A percentile compares a stretch with the other conserved stretches of the same genome.
Evolutionary conservation across 2,113 vertebrate genomes (phyloP).

Genomic region (Tupaia chinensis): DNA sequence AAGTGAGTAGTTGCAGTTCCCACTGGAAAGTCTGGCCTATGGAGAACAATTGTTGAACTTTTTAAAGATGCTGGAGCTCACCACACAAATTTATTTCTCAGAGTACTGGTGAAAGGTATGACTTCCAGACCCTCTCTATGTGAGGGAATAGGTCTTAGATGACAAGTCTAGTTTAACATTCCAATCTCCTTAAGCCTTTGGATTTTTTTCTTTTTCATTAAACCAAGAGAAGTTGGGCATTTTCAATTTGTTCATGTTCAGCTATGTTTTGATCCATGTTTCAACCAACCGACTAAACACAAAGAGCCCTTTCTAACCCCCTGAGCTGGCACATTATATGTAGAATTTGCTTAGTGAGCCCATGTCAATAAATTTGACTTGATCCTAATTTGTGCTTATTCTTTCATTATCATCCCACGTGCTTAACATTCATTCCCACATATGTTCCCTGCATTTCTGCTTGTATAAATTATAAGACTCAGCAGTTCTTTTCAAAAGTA

Average conservation of each 20-base stretch:
- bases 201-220: not conserved
- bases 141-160: not conserved
- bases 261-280: not conserved
- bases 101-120: not conserved
- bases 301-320: not conserved
- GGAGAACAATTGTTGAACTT: not conserved
- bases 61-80: not conserved
- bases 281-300: not conserved
- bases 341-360: not conserved
- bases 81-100: not conserved
- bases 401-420: not conserved
- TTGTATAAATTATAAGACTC: not conserved
- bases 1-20: not conserved
- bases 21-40: not conserved
- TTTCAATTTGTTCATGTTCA: not conserved
- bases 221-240: not conserved
- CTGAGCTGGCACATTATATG: not conserved
- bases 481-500: not conserved
- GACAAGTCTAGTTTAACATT: not conserved
- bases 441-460: not conserved
- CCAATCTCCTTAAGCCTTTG: not conserved
- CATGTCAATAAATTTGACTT: not conserved
- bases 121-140: not conserved
- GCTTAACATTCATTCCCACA: not conserved
- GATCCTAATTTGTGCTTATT: not conserved